Evolutionary conservation across 2,113 vertebrate species (phyloP).

Genomic region (Xenus cinereus): DNA sequence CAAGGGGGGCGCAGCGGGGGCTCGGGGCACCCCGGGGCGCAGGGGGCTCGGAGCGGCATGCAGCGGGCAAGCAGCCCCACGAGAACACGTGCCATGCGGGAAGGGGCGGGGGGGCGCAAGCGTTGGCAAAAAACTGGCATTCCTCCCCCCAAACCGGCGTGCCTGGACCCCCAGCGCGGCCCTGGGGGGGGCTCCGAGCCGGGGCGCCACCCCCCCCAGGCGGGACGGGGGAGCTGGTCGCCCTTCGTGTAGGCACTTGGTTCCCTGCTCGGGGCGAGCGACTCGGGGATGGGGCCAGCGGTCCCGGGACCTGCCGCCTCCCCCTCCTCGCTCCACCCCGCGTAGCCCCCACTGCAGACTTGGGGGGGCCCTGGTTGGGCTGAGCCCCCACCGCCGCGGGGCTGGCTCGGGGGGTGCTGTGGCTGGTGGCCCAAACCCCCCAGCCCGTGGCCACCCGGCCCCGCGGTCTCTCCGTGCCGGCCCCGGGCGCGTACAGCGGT

Average conservation of each 20-base stretch:
- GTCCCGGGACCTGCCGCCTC: not conserved
- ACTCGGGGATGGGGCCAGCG: not conserved
- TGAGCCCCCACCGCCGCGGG: not conserved
- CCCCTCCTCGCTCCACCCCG: not conserved
- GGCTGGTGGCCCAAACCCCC: not conserved
- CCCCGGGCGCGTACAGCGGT: not conserved
- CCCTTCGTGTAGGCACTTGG: constrained; percentile 56
- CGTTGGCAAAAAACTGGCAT: not conserved
- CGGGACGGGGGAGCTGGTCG: not conserved
- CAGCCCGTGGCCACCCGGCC: not conserved
- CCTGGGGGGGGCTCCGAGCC: not conserved
- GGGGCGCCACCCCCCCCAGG: not conserved
- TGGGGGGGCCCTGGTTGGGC: not conserved
- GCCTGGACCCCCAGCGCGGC: not conserved
- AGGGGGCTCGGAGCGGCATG: not conserved
- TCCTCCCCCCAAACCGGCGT: not conserved
- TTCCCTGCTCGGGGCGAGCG: constrained; percentile 18
- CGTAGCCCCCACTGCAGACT: not conserved
- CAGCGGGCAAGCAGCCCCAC: not conserved
- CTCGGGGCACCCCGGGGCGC: not conserved
- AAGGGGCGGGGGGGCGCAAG: not conserved
- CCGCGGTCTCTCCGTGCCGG: not conserved
- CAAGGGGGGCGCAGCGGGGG: not conserved
- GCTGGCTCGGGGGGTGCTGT: not conserved
- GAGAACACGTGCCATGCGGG: constrained; percentile 37